These are phyloP conservation scores for Cossypha heuglini DNA, from an alignment of 2,797 vertebrate genomes.

Conservation along the genomic window DNA sequence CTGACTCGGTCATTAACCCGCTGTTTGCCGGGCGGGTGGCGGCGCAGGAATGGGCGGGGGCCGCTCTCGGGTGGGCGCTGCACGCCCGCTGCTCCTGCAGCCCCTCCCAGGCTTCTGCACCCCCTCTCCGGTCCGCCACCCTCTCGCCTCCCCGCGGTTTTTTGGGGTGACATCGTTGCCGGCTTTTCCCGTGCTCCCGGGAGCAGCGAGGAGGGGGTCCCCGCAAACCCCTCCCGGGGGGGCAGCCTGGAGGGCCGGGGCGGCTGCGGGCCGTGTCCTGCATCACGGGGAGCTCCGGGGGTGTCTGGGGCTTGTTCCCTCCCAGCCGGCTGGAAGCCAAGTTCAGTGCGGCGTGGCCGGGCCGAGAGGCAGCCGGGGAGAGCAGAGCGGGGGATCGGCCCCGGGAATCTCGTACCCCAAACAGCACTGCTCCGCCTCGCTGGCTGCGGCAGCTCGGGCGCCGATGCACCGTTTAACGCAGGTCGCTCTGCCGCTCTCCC, in stretches of 20 bases:
- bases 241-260: not conserved
- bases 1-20: not conserved
- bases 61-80: not conserved
- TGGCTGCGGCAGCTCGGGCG: not conserved
- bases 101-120: not conserved
- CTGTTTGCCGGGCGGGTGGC: not conserved
- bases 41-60: not conserved
- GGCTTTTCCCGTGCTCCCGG: not conserved
- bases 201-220: not conserved
- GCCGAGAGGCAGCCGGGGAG: not conserved
- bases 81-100: not conserved
- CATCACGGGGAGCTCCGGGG: not conserved
- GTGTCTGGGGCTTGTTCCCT: not conserved
- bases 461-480: not conserved
- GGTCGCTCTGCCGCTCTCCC: slow-evolving; percentile 43
- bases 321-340: not conserved
- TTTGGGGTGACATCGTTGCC: not conserved
- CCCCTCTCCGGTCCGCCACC: not conserved
- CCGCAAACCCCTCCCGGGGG: too few relatives aligned
- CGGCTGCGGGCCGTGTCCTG: not conserved
- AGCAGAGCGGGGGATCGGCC: fast-evolving
- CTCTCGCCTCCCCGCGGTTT: not conserved
- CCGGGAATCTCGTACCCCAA: too few relatives aligned
- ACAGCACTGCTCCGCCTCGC: not conserved
- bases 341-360: not conserved